These are phyloP conservation scores for Camponotus vicinus DNA, from an alignment of 1,140 invertebrate genomes.

Conservation along the genomic window DNA sequence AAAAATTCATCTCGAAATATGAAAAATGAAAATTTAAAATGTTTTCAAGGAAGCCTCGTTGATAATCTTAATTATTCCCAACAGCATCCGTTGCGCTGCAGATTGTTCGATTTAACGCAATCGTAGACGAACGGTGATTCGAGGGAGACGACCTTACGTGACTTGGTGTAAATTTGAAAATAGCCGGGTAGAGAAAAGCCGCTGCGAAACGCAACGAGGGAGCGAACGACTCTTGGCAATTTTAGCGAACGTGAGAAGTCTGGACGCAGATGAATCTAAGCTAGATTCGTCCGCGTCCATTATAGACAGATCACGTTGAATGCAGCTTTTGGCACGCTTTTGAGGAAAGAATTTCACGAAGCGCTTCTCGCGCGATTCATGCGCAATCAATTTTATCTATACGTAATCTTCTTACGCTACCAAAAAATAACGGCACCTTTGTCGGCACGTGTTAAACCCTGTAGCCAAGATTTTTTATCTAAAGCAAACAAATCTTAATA, in stretches of 20 bases:
- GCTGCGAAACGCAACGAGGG: background rate
- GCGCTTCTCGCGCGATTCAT: background rate
- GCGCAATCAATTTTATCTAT: constrained; percentile 15
- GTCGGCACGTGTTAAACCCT: background rate
- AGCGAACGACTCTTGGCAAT: constrained; percentile 54
- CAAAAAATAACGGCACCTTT: background rate
- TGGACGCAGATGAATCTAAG: constrained; percentile 23
- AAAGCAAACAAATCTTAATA: background rate
- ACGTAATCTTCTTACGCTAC: background rate
- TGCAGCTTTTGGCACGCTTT: constrained; percentile 33
- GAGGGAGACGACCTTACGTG: constrained; percentile 51
- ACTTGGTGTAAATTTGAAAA: constrained; percentile 66
- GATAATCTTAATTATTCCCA: background rate
- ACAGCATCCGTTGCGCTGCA: background rate
- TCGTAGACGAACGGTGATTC: constrained; percentile 42
- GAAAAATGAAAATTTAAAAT: background rate
- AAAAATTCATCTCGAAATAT: background rate
- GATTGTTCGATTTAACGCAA: constrained; percentile 39
- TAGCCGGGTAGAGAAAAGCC: constrained; percentile 61
- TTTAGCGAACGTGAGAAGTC: constrained; percentile 54
- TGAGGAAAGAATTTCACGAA: constrained; percentile 34
- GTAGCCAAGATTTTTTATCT: background rate
- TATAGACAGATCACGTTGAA: constrained; percentile 49
- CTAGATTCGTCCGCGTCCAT: constrained; percentile 44
- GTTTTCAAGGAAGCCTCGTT: background rate